Conservation (phyloP, 2,797 vertebrate species). For the Percopsis omiscomaycus region DNA sequence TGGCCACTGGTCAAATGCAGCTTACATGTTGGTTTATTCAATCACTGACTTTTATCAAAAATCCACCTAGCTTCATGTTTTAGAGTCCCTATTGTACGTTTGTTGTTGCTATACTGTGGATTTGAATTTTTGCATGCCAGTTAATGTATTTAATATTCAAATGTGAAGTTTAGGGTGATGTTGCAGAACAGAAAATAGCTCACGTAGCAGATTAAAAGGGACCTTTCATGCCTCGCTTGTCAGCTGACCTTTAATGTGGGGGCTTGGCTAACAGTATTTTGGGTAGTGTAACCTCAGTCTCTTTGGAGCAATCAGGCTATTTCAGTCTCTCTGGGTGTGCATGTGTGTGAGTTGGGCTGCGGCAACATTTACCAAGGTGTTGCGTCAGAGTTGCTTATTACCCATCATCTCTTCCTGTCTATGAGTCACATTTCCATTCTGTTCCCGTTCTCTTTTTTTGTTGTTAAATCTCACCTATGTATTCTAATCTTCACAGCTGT, state of each 20-base stretch:
- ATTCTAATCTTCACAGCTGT: slow-evolving; percentile 2
- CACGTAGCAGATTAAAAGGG: no score
- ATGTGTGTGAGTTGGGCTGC: slow-evolving; percentile 10
- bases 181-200: background rate
- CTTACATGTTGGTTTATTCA: slow-evolving; percentile 1
- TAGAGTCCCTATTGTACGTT: no score
- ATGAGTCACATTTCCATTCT: slow-evolving; percentile 34
- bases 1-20: slow-evolving; percentile 41
- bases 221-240: slow-evolving; percentile 15
- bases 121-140: no score
- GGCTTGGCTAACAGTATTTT: slow-evolving; percentile 47
- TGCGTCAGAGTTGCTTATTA: slow-evolving; percentile 40
- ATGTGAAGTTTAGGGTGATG: no score
- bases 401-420: slow-evolving; percentile 10
- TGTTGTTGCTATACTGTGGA: no score
- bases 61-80: no score
- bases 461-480: slow-evolving; percentile 22
- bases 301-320: slow-evolving; percentile 40
- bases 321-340: slow-evolving; percentile 36
- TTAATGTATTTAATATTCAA: no score
- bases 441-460: slow-evolving; percentile 2
- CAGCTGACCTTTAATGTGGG: slow-evolving; percentile 55
- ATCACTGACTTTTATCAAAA: no score
- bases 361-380: slow-evolving; percentile 35
- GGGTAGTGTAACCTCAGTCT: slow-evolving; percentile 43